Conservation (phyloP, 2,888 invertebrate genomes). For the Pachycephus smyrnensis region DNA sequence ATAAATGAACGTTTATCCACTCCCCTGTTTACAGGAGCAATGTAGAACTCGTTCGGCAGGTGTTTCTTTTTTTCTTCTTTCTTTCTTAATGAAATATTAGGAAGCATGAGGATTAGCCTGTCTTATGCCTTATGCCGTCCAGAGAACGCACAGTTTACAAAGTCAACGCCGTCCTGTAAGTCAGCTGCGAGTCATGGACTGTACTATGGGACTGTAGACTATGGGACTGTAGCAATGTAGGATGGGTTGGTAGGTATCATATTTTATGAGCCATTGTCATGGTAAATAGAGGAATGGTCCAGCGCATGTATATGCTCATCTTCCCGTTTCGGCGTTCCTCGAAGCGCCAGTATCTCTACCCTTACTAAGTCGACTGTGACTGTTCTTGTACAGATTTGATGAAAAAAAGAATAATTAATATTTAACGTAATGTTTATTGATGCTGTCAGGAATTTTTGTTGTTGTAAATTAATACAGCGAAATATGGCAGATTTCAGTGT, state of each 20-base stretch:
- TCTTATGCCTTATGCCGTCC: not conserved
- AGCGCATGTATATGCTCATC: slow-evolving; percentile 13
- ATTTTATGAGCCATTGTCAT: slow-evolving; percentile 46
- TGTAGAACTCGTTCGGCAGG: not conserved
- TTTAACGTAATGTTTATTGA: no score
- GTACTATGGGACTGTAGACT: not conserved
- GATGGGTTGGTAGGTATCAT: slow-evolving; percentile 34
- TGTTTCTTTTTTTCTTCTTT: no score
- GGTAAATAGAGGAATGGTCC: slow-evolving; percentile 39
- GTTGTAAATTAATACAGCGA: not conserved
- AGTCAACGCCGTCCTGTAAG: slow-evolving; percentile 6
- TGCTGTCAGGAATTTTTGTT: no score
- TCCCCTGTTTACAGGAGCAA: not conserved
- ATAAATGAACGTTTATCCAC: not conserved
- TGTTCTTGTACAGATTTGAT: not conserved
- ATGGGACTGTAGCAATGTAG: not conserved
- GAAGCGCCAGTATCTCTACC: not conserved
- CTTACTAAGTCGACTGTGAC: not conserved
- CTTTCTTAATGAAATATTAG: not conserved
- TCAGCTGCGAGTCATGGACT: slow-evolving; percentile 24
- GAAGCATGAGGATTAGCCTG: not conserved
- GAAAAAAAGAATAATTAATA: not conserved
- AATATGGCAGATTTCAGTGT: not conserved
- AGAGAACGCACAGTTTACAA: not conserved
- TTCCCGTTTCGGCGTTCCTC: slow-evolving; percentile 1